Percentiles rank a stretch among this genome's conserved stretches.
Evolutionary conservation across 1,140 invertebrate species (phyloP).

Genomic region (Paralvinella palmiformis): DNA sequence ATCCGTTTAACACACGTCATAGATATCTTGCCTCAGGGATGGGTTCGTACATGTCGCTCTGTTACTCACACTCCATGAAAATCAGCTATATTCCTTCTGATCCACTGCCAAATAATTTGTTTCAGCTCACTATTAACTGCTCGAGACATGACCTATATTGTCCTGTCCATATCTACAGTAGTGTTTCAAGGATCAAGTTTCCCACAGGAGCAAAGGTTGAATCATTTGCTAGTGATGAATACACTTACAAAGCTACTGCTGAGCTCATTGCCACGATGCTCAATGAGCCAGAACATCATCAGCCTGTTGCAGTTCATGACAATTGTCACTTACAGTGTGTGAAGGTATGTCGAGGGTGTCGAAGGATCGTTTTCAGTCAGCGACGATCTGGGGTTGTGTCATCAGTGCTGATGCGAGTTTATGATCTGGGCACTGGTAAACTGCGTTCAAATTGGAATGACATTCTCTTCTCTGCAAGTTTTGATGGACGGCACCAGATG

Average conservation of each 20-base stretch:
- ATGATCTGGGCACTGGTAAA: not conserved
- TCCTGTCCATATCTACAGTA: constrained; percentile 15
- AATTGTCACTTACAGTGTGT: constrained; percentile 11
- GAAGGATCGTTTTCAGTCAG: not conserved
- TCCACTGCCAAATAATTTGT: constrained; percentile 12
- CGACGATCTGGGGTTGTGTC: constrained; percentile 6
- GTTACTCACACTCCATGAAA: constrained; percentile 7
- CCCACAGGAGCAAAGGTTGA: constrained; percentile 4
- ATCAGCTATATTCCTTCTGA: constrained; percentile 12
- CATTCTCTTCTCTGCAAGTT: constrained; percentile 8
- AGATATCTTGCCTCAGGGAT: constrained; percentile 15
- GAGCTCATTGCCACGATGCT: constrained; percentile 3
- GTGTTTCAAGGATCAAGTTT: constrained; percentile 17
- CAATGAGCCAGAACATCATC: constrained; percentile 6
- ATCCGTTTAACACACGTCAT: constrained; percentile 15
- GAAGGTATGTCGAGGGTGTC: not conserved
- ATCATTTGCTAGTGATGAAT: not conserved
- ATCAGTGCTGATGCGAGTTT: constrained; percentile 2
- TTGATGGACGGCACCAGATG: constrained; percentile 7
- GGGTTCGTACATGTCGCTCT: constrained; percentile 15
- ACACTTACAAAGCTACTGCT: not conserved
- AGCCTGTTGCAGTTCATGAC: constrained; percentile 8
- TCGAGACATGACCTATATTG: constrained; percentile 9
- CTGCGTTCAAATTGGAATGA: constrained; percentile 6
- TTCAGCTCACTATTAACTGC: constrained; percentile 15